A percentile compares a stretch with the other conserved stretches of the same genome.
These are phyloP conservation scores for Abrostola tripartita DNA, from an alignment of 2,888 invertebrate genomes.

Conservation along the genomic window DNA sequence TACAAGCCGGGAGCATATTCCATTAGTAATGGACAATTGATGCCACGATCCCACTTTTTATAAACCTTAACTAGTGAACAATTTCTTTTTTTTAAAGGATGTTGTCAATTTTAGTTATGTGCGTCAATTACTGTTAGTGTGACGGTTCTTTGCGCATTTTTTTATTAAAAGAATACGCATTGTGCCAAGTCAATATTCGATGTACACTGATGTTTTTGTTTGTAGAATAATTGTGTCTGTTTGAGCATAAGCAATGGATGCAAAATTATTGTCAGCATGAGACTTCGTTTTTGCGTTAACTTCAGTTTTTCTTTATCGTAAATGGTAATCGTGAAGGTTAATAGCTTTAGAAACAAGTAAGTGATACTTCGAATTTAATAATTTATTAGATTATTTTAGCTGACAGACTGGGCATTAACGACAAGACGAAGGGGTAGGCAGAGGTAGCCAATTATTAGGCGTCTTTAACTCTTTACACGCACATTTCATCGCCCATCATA, in stretches of 20 bases:
- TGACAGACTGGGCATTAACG: background rate
- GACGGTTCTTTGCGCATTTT: conserved; percentile 4
- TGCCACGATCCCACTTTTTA: conserved; percentile 49
- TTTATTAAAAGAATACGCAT: conserved; percentile 8
- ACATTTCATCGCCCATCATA: no score
- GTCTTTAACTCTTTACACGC: no score
- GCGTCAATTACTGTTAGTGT: conserved; percentile 22
- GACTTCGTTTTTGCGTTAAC: background rate
- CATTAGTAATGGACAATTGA: conserved; percentile 54
- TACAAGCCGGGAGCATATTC: conserved; percentile 48
- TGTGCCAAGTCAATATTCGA: background rate
- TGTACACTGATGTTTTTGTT: background rate
- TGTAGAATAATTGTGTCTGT: background rate
- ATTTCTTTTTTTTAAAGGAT: conserved; percentile 39
- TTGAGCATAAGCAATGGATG: background rate
- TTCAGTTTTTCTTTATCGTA: background rate
- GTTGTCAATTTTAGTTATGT: conserved; percentile 31
- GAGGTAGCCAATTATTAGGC: no score
- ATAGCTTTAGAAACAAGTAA: conserved; percentile 5
- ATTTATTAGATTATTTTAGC: background rate
- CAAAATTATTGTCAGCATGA: background rate
- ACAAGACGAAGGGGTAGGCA: background rate
- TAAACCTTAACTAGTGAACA: conserved; percentile 31
- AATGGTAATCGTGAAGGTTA: conserved; percentile 10
- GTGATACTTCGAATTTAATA: conserved; percentile 4